Conservation (phyloP, 1,140 invertebrate genomes). For the Drosophila sucinea region DNA sequence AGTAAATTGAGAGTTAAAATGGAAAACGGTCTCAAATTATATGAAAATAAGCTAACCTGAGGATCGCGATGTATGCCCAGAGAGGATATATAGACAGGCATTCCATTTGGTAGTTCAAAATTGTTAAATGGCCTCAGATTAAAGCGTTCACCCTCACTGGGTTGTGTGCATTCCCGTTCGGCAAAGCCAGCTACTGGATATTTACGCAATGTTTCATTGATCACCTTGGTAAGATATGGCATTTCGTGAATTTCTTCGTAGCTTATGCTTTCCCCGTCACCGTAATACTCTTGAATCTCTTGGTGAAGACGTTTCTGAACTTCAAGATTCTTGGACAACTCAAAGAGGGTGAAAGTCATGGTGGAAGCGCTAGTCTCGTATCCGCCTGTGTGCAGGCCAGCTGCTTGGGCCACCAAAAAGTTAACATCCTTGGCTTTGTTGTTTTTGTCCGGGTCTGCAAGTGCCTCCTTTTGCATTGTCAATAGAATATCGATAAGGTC, state of each 20-base stretch:
- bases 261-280: conserved; percentile 83
- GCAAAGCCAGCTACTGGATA: conserved; percentile 66
- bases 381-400: conserved; percentile 89
- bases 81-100: conserved; percentile 58
- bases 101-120: conserved; percentile 55
- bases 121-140: conserved; percentile 52
- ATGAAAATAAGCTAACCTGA: conserved; percentile 31
- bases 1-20: conserved; percentile 61
- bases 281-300: conserved; percentile 86
- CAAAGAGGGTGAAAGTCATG: conserved; percentile 87
- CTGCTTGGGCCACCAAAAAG: conserved; percentile 86
- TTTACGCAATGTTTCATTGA: conserved; percentile 83
- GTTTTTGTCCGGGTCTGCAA: conserved; percentile 27
- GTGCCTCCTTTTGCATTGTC: conserved; percentile 68
- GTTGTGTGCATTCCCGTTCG: conserved; percentile 64
- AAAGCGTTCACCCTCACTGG: conserved; percentile 52
- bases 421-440: conserved; percentile 40
- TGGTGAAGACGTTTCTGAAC: conserved; percentile 86
- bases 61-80: conserved; percentile 64
- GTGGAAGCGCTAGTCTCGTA: conserved; percentile 90
- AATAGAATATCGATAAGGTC: conserved; percentile 84
- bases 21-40: background rate
- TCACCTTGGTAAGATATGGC: conserved; percentile 86
- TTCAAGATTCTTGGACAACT: conserved; percentile 87
- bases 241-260: conserved; percentile 87